Evolutionary conservation across 2,888 invertebrate species (phyloP).

Genomic region (Cephus nigrinus): DNA sequence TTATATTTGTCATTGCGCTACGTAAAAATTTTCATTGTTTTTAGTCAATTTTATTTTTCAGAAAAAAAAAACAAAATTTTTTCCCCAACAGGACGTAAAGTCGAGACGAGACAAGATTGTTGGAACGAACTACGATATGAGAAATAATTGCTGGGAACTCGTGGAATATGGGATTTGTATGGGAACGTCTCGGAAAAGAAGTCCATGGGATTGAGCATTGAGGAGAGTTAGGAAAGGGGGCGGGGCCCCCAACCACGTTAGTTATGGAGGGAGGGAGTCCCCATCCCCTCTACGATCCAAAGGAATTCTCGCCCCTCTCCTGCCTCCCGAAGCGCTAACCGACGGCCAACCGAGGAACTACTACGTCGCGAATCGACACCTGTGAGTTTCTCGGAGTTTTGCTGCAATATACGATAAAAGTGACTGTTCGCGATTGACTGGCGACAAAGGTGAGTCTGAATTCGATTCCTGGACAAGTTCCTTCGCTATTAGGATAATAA

Average conservation of each 20-base stretch:
- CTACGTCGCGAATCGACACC: conserved; percentile 51
- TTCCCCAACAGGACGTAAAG: background rate
- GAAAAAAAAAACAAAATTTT: background rate
- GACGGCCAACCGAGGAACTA: conserved; percentile 49
- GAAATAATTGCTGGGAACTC: conserved; percentile 14
- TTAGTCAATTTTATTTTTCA: background rate
- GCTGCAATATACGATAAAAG: background rate
- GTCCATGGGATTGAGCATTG: conserved; percentile 17
- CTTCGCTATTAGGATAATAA: background rate
- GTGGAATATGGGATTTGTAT: conserved; percentile 10
- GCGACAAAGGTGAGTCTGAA: background rate
- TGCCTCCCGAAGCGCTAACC: conserved; percentile 13
- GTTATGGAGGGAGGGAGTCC: conserved; percentile 33
- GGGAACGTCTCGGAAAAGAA: conserved; percentile 11
- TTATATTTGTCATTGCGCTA: too few relatives aligned
- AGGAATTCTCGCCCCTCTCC: conserved; percentile 25
- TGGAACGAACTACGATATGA: conserved; percentile 1
- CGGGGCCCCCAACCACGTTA: conserved; percentile 47
- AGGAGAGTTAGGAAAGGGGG: conserved; percentile 35
- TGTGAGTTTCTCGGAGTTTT: conserved; percentile 46
- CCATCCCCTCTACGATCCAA: background rate
- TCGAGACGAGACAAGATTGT: background rate
- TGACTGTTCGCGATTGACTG: background rate
- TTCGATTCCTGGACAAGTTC: background rate
- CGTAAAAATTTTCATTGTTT: too few relatives aligned